Base-by-base conservation (phyloP, 2,797 vertebrate genomes). In the Nyctibius grandis region DNA sequence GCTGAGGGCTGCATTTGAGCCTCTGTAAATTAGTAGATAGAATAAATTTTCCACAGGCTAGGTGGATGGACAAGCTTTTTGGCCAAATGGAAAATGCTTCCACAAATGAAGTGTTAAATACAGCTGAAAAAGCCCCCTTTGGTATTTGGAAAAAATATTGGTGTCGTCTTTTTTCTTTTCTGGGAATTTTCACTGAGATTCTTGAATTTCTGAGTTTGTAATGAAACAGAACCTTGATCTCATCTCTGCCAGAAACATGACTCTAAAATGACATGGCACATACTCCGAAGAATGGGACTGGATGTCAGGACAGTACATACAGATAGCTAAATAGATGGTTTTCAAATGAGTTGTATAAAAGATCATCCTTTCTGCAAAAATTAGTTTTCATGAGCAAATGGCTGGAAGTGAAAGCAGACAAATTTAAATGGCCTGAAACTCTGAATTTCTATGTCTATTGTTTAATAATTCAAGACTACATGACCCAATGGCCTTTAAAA, bases 401-500 rank as follows among this genome's bases (percentile, higher is more conserved):
- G 17, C 61, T 94, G 69, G 31, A 92, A 92, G 9, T 22, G 57
- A 73, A 96, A 94, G 89, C 73, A 89, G 79, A 76, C 16, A 92
- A 59, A 90, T 81, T 65, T 38, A 90, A 93, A 88, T 33, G 28
- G 57, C 34, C 61, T 81, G 59, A 81, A 78, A 36, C 47, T 29
- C 40, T 69, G 54, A 90, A 93, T 36, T 78, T 69, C 61, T 75
- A 0, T 74, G 42, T 42, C 69, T 60, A 0, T 57, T 85, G 28
- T 90, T 93, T 82, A 91, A 81, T 88, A 90, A 91, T 76, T 20
- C 48, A 89, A 74, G 34, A 68, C 36, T 45, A 8, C 18, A 19
- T 64, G 80, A 95, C 77, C 81, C 50, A 60, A 10, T 79, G 75
- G 48, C 91, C 78, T 95, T 91, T 84, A 90, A 85, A 95, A 87